Conservation (phyloP, 2,113 vertebrate species). For the Thoracochromis brauschi region DNA sequence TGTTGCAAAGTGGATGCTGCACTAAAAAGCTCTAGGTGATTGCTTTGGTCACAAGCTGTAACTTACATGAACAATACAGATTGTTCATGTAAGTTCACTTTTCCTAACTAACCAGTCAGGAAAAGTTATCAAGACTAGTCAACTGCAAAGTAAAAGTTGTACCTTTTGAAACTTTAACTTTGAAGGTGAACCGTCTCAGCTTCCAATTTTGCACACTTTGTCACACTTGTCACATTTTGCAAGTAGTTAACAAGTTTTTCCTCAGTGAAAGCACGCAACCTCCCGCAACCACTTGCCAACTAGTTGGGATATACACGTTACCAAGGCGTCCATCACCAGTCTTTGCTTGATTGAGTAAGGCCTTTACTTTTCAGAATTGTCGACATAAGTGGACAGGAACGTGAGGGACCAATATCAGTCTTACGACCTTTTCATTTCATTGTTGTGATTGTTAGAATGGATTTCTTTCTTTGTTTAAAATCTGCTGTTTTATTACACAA, state of each 20-base stretch:
- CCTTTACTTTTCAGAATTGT: neutral
- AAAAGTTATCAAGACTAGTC: neutral
- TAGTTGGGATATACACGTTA: neutral
- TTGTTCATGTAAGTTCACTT: too few relatives aligned
- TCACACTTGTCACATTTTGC: neutral
- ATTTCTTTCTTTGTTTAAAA: neutral
- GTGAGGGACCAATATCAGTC: neutral
- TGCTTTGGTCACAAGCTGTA: neutral
- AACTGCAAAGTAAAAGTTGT: neutral
- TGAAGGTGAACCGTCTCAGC: neutral
- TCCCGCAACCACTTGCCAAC: neutral
- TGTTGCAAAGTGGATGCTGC: neutral
- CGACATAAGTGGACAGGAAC: neutral
- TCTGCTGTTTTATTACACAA: neutral
- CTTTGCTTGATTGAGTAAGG: neutral
- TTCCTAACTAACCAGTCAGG: neutral
- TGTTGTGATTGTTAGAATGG: neutral
- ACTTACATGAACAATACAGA: neutral
- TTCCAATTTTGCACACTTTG: neutral
- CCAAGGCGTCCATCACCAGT: neutral
- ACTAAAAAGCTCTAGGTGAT: neutral
- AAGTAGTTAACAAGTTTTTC: neutral
- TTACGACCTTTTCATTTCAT: neutral
- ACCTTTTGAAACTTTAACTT: neutral
- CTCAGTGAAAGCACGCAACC: neutral